Conservation (phyloP, 2,888 invertebrate species). For the Aspidiotus rigidus region DNA sequence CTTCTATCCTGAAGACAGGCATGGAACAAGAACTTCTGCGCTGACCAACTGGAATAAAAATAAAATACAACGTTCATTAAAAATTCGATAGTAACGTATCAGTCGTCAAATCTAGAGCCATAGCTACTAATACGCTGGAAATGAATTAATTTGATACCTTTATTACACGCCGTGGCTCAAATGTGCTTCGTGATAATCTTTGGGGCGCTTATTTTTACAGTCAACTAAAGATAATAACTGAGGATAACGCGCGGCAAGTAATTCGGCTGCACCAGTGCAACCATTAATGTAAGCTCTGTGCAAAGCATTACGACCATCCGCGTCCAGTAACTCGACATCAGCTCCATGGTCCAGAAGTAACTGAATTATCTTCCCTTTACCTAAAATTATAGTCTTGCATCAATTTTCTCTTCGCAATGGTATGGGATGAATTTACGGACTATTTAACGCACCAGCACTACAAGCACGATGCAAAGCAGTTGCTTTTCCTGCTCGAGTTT, state of each 20-base stretch:
- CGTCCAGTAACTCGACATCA: constrained; percentile 20
- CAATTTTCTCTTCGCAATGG: not conserved
- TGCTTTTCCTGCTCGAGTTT: constrained; percentile 64
- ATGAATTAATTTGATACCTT: no score
- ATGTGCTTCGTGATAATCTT: not conserved
- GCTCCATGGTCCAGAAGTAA: constrained; percentile 37
- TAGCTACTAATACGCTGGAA: no score
- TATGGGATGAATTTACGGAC: no score
- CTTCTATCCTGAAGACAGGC: no score
- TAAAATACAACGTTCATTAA: no score
- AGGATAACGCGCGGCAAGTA: constrained; percentile 16
- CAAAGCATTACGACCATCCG: constrained; percentile 29
- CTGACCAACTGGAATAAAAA: no score
- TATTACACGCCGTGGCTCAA: no score
- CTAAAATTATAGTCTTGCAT: constrained; percentile 2
- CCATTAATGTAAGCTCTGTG: constrained; percentile 29
- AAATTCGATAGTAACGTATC: no score
- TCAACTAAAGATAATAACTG: constrained; percentile 11
- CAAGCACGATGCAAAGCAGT: constrained; percentile 60
- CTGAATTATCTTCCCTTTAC: constrained; percentile 9
- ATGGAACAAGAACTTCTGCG: no score
- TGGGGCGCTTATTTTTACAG: constrained; percentile 15
- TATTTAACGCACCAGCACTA: constrained; percentile 40
- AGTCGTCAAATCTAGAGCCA: no score
- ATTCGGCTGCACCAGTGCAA: constrained; percentile 8